Percentiles rank a stretch among this genome's conserved stretches.
phyloP scores from a whole-genome alignment of 2,888 invertebrate species.

The Mermis nigrescens region DNA sequence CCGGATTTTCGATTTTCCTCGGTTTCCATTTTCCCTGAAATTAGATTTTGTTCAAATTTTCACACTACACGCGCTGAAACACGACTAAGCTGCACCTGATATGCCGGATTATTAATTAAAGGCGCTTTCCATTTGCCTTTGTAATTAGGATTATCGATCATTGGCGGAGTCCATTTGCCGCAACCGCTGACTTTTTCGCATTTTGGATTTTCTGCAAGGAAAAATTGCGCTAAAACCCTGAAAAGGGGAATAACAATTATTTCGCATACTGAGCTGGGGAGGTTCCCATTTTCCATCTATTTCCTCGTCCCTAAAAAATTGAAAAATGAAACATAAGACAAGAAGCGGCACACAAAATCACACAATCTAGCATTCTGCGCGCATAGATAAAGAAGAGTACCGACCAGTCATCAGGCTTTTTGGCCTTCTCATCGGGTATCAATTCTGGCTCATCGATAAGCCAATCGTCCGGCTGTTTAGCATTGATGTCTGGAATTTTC shows the following conservation, averaged over 20 bases:
- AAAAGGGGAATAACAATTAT: not conserved
- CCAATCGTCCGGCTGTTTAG: constrained; percentile 72
- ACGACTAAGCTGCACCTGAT: constrained; percentile 32
- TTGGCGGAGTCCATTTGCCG: constrained; percentile 66
- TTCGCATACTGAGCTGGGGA: constrained; percentile 47
- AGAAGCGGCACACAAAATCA: not conserved
- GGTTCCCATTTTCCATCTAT: constrained; percentile 99
- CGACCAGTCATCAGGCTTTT: constrained; percentile 70
- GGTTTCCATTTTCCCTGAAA: constrained; percentile 40
- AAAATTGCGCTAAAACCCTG: not conserved
- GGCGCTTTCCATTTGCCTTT: constrained; percentile 79
- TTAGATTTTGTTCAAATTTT: not conserved
- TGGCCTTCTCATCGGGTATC: constrained; percentile 59
- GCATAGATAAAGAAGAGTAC: constrained; percentile 14
- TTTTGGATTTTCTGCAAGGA: constrained; percentile 51
- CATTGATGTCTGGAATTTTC: constrained; percentile 63
- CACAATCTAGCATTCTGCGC: not conserved
- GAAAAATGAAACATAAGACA: not conserved
- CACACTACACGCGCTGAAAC: not conserved
- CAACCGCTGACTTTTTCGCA: constrained; percentile 66
- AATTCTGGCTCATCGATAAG: constrained; percentile 69
- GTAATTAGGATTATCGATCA: constrained; percentile 73
- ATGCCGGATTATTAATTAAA: constrained; percentile 40
- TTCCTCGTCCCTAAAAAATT: constrained; percentile 55
- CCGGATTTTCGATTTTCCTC: constrained; percentile 68